Base-by-base conservation (phyloP, 1,140 invertebrate species). In the Periplaneta americana region DNA sequence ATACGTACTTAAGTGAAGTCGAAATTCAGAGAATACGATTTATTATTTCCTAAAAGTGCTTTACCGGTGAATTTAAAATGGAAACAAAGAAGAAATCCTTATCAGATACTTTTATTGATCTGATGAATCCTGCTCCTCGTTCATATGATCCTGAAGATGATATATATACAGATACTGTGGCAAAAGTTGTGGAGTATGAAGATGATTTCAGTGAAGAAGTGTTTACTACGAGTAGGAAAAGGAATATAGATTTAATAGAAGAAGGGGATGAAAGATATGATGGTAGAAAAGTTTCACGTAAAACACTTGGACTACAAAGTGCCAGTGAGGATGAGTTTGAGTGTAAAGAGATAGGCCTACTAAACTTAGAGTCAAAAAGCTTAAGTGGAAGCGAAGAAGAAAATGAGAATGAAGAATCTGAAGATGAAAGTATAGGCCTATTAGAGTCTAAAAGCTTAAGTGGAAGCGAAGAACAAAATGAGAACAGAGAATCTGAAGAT, bases 221-320 rank as follows among this genome's bases (percentile, higher is more conserved):
- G 28, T 22, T 6, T 31, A 77, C 13, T 22, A 6, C 18, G 6
- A 1, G 18, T 18, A 37, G 80, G 34, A 94, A 91, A 84, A 86
- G 89, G 84, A 95, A 93, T 85, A 87, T 93, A 8, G 90, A 92
- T 85, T 87, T 93, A 76, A 85, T 96, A 28, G 92, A 91, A 82
- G 92, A 95, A 83, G 85, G 92, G 34, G 94, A 94, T 87, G 89
- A 91, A 82, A 93, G 92, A 81, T 96, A 96, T 87, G 91, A 91
- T 75, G 95, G 94, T 0, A 92, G 92, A 88, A 92, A 93, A 76
- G 87, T 91, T 33, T 91, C 91, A 48, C 88, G 91, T 66, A 92
- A 91, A 83, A 87, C 90, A 75, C 81, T 90, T 37, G 88, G 85
- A 22, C 75, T 79, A 39, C 82, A 82, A 18, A 83, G 84, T 37